Evolutionary conservation across 2,888 invertebrate species (phyloP), one percentile per base, ranked within the genome.

Genomic region (Tethea ocularis): DNA sequence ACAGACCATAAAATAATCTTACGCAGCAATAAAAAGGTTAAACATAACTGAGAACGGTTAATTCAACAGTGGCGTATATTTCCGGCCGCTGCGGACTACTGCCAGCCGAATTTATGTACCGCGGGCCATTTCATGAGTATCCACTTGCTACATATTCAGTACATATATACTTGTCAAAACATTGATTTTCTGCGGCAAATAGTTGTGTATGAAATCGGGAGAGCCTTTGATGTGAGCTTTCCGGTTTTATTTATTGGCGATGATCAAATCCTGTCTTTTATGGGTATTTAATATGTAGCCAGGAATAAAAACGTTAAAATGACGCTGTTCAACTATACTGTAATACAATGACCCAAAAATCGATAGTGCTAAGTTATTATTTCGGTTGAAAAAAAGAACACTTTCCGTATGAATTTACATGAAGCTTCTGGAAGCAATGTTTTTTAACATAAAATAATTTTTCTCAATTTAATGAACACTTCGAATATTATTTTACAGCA

Each of bases 41-140:
- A 46, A 46, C 10, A 46, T 46, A 46, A 46, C 20, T 3, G 1
- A 54, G 17, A 36, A 20, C 52, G 17, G 52, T 33, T 36, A 54
- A 38, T 38, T 38, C 53, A 11, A 29, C 54, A 54, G 54, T 33
- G 15, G 22, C 54, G 54, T 54, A 54, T 20, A 20, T 54, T 54
- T 33, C 36, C 54, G 54, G 1, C 29, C 54, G 36, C 17, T 46
- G 22, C 33, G 22, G 33, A 33, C 20, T 17, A 46, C 41, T 46
- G 46, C 20, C 10, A 22, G 10, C 54, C 54, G 36, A 33, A 41
- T 54, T 36, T 54, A 54, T 54, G 54, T 54, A 54, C 20, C 54
- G 13, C 52, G n/a, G 29, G 2, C n/a, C 36, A 22, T 33, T 20
- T 33, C 54, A 33, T 20, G 41, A 46, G 46, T 46, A 20, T 4